Base-by-base conservation (phyloP, 1,140 invertebrate genomes). In the Parasteatoda tepidariorum region DNA sequence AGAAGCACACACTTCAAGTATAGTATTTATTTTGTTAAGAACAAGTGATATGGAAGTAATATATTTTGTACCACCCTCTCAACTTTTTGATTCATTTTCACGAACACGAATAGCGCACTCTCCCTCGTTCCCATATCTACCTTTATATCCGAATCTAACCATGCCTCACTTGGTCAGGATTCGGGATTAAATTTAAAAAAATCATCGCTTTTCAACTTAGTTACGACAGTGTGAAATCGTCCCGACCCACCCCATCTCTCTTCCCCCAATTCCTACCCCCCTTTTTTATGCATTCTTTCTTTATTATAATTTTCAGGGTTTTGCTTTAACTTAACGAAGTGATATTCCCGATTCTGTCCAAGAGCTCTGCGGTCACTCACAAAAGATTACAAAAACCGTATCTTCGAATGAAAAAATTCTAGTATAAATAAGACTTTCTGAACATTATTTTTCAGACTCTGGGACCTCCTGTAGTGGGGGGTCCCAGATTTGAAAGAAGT, bases 211-310 rank as follows among this genome's bases (percentile, higher is more conserved):
- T 82, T 82, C 67, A 62, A 26, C 6, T 61, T 28, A 71, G 48
- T 70, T 71, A 82, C 33, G 34, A 71, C 30, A 67, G 78, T 70
- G 66, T 82, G 78, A 82, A 82, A 82, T 82, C 78, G 66, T 33
- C 33, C 24, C 34, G 7, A 5, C 66, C 66, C 64, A n/a, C n/a
- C n/a, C n/a, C n/a, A n/a, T n/a, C 66, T 22, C 61, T 30, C 48
- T 22, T 3, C 11, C 18, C 9, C 1, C 24, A 7, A 2, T 26
- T 5, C 57, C n/a, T 26, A 9, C 18, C 57, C n/a, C 57, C 57
- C 57, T 13, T 7, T 22, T n/a, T 9, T 26, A 7, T 26, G 1
- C 9, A 7, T 2, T 59, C 31, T 64, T 64, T 30, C n/a, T 30
- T 31, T 13, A 24, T 26, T 1, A 11, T 64, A 13, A 48, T 48